phyloP scores from a whole-genome alignment of 64 coral and sea anemone species.

The Orbicella faveolata region DNA sequence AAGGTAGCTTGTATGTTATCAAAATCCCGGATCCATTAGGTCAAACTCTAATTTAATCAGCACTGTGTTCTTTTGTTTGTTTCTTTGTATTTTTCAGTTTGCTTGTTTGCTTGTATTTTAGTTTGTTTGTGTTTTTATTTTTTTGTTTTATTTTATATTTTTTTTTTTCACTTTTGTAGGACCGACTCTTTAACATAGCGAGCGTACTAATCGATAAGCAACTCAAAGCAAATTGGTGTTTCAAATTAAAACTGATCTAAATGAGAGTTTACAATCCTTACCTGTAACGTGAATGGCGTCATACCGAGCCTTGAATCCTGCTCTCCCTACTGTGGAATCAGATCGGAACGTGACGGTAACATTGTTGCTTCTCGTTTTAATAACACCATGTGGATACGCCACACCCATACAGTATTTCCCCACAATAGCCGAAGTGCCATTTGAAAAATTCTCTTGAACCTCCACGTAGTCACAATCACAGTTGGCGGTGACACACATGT shows the following conservation, averaged over 20 bases:
- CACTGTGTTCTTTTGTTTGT: too few species aligned
- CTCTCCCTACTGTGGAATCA: background rate
- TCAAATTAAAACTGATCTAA: background rate
- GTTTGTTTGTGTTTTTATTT: too few species aligned
- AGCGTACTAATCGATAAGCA: too few species aligned
- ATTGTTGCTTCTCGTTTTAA: constrained; percentile 1
- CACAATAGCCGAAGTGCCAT: background rate
- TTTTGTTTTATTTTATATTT: too few species aligned
- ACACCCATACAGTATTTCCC: constrained; percentile 44
- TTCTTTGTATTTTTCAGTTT: too few species aligned
- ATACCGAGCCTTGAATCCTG: constrained; percentile 22
- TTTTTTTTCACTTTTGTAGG: background rate
- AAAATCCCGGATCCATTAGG: too few species aligned
- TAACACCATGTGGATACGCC: background rate
- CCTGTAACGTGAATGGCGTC: constrained; percentile 1
- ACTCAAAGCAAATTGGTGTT: background rate
- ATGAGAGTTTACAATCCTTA: background rate
- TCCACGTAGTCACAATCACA: constrained; percentile 30
- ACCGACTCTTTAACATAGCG: background rate
- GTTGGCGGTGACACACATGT: background rate
- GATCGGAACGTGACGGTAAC: background rate
- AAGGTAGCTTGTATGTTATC: too few species aligned
- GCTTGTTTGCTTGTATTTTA: too few species aligned
- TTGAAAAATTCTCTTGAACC: constrained; percentile 4
- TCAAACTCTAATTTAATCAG: too few species aligned